phyloP scores from a whole-genome alignment of 2,888 invertebrate genomes.

The Lasioglossum morio region DNA sequence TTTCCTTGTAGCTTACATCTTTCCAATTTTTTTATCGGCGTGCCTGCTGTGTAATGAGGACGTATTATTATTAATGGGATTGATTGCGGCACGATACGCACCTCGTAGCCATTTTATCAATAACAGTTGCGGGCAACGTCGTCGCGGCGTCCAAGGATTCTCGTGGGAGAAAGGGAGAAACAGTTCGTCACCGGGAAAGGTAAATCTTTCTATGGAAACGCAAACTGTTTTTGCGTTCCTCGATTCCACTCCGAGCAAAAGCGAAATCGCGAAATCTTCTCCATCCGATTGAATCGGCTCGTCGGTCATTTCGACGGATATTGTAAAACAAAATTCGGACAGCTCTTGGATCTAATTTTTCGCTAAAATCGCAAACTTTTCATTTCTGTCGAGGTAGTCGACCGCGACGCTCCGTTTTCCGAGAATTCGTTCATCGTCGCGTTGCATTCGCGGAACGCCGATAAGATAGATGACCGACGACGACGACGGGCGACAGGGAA shows the following conservation, averaged over 20 bases:
- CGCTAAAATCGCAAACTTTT: neutral
- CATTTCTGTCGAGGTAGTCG: neutral
- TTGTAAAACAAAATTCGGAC: neutral
- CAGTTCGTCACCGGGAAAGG: conserved; percentile 63
- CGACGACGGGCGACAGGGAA: neutral
- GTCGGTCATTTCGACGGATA: neutral
- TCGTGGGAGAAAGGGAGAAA: conserved; percentile 57
- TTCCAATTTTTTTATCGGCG: neutral
- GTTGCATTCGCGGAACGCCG: conserved; percentile 2
- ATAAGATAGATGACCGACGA: neutral
- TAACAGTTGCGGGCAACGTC: conserved; percentile 66
- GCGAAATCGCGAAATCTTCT: neutral
- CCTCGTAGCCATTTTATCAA: conserved; percentile 74
- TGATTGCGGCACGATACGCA: conserved; percentile 69
- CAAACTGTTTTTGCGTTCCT: neutral
- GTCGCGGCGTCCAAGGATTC: conserved; percentile 66
- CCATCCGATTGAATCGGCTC: neutral
- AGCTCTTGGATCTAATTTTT: neutral
- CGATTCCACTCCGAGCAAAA: neutral
- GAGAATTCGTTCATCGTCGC: neutral
- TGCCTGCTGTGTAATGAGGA: neutral
- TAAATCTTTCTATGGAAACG: conserved; percentile 54
- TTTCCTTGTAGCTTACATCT: neutral
- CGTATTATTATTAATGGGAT: conserved; percentile 58
- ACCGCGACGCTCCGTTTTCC: neutral